These are phyloP conservation scores for Nemopilema nomurai DNA, from an alignment of 30 jellyfish, hydroid and myxozoan species.

Conservation along the genomic window DNA sequence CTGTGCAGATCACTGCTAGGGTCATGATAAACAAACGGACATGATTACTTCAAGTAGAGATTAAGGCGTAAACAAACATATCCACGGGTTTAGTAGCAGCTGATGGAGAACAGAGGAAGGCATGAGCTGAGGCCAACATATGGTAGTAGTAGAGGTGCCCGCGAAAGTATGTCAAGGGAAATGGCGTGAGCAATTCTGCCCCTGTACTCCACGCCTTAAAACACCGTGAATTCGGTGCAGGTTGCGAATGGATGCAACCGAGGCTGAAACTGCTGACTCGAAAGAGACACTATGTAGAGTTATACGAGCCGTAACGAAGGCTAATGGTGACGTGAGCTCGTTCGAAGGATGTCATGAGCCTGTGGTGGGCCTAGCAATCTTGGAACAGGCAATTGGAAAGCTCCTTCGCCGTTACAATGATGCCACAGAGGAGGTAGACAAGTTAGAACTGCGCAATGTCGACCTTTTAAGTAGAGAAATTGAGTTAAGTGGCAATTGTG, in stretches of 20 bases:
- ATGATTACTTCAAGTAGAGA: neutral
- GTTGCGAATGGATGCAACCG: neutral
- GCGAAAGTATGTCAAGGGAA: too few species aligned
- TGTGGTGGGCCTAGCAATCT: neutral
- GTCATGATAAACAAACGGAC: neutral
- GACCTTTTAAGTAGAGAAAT: constrained; percentile 27
- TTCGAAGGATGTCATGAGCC: neutral
- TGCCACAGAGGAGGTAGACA: constrained; percentile 14
- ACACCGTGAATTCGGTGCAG: too few species aligned
- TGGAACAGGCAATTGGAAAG: constrained; percentile 6
- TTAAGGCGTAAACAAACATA: too few species aligned
- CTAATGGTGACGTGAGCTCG: neutral
- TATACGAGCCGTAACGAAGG: neutral
- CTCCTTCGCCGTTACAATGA: neutral
- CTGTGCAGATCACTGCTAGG: neutral
- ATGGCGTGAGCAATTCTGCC: too few species aligned
- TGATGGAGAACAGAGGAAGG: too few species aligned
- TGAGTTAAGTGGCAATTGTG: constrained; percentile 30
- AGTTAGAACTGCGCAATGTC: constrained; percentile 39
- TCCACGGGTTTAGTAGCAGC: too few species aligned
- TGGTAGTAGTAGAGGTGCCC: too few species aligned
- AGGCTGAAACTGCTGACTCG: neutral
- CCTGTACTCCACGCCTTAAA: too few species aligned
- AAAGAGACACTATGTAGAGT: neutral
- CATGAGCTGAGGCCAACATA: too few species aligned